These are phyloP conservation scores for Halocynthia aurantium DNA, from an alignment of 23 tunicate species.

Conservation along the genomic window DNA sequence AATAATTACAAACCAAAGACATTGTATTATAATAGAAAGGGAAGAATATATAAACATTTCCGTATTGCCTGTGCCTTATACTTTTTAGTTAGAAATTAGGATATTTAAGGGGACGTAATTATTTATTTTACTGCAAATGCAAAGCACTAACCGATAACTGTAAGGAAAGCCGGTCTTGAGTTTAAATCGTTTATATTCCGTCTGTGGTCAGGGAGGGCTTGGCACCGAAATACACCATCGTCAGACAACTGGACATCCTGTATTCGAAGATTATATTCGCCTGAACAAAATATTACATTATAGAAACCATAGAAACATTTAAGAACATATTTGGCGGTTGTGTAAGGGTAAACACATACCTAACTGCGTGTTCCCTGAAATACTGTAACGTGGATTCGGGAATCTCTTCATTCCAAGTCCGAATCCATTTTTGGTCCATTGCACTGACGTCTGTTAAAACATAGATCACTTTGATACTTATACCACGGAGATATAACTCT, in stretches of 20 bases:
- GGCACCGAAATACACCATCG: slow-evolving; percentile 62
- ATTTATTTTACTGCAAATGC: not conserved
- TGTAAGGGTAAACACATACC: not conserved
- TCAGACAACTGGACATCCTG: slow-evolving; percentile 36
- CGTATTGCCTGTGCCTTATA: no score
- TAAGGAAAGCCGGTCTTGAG: slow-evolving; percentile 56
- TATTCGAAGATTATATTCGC: slow-evolving; percentile 48
- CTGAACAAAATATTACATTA: slow-evolving; percentile 9
- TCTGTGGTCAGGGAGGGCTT: slow-evolving; percentile 13
- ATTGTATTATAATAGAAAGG: no score
- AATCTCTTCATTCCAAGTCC: slow-evolving; percentile 7
- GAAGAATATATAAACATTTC: no score
- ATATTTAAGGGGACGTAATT: no score
- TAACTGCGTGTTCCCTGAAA: not conserved
- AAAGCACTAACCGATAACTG: slow-evolving; percentile 36
- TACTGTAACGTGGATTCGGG: not conserved
- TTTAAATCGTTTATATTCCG: not conserved
- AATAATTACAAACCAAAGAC: not conserved
- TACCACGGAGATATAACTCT: no score
- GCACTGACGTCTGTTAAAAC: slow-evolving; percentile 9
- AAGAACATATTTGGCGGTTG: no score
- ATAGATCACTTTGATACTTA: no score
- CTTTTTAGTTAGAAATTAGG: no score
- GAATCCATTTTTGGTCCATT: slow-evolving; percentile 12
- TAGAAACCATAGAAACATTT: no score